Evolutionary conservation across 92 coral and sea anemone genomes (phyloP).

Genomic region (Actinernus sp.): DNA sequence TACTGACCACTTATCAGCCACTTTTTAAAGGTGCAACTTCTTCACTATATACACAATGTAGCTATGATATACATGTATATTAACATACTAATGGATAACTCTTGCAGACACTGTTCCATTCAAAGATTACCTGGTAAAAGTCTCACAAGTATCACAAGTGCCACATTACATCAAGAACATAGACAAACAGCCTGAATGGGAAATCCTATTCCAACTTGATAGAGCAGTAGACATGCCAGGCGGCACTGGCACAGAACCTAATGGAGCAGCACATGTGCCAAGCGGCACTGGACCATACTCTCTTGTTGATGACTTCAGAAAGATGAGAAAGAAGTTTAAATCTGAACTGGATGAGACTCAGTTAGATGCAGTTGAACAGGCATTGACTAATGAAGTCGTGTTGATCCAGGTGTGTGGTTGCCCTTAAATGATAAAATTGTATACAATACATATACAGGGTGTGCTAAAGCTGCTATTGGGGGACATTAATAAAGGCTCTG

Average conservation of each 20-base stretch:
- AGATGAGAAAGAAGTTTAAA: neutral
- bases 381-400: conserved; percentile 57
- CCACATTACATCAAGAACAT: conserved; percentile 57
- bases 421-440: too few species aligned
- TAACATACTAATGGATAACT: too few species aligned
- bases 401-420: conserved; percentile 84
- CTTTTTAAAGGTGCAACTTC: too few species aligned
- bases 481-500: neutral
- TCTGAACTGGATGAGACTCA: conserved; percentile 71
- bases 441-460: too few species aligned
- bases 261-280: neutral
- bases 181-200: conserved; percentile 70
- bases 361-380: conserved; percentile 66
- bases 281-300: too few species aligned
- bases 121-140: conserved; percentile 52
- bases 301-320: conserved; percentile 35
- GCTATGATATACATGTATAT: too few species aligned
- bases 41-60: too few species aligned
- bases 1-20: too few species aligned
- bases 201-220: conserved; percentile 35
- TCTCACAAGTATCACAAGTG: neutral
- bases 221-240: neutral
- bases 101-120: conserved; percentile 57
- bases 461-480: too few species aligned
- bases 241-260: too few species aligned